Evolutionary conservation across 1,140 invertebrate genomes (phyloP).

Genomic region (Asbolus verrucosus): DNA sequence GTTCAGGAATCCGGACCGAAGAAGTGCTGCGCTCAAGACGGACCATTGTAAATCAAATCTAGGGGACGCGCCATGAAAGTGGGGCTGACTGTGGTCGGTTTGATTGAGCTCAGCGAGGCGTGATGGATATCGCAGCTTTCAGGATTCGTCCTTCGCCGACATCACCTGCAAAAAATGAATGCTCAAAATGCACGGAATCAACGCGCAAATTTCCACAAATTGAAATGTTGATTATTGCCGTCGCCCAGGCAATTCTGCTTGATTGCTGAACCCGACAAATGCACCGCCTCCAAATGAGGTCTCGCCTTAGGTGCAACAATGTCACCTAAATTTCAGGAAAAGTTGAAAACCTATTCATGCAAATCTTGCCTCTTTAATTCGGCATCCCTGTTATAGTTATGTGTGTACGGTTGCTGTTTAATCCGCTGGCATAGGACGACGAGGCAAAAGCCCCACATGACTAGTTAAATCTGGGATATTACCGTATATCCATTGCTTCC

Average conservation of each 20-base stretch:
- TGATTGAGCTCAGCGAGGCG: conserved; percentile 28
- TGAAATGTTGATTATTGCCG: conserved; percentile 25
- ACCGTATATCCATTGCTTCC: too few relatives aligned
- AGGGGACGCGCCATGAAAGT: conserved; percentile 20
- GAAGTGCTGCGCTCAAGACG: conserved; percentile 29
- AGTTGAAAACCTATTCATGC: too few relatives aligned
- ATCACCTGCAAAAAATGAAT: conserved; percentile 33
- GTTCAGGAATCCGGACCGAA: conserved; percentile 27
- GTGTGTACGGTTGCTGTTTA: too few relatives aligned
- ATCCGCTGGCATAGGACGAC: too few relatives aligned
- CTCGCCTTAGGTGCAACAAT: too few relatives aligned
- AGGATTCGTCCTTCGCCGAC: conserved; percentile 22
- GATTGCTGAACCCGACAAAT: conserved; percentile 21
- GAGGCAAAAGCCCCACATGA: too few relatives aligned
- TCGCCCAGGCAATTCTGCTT: conserved; percentile 11
- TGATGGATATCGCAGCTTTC: conserved; percentile 36
- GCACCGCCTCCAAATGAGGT: too few relatives aligned
- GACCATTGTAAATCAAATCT: conserved; percentile 33
- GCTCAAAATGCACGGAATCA: conserved; percentile 31
- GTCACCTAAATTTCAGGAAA: too few relatives aligned
- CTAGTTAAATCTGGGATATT: too few relatives aligned
- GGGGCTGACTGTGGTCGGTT: conserved; percentile 26
- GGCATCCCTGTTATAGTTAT: too few relatives aligned
- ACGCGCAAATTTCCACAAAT: conserved; percentile 35
- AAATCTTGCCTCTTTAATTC: too few relatives aligned